These are phyloP conservation scores for Siderastrea radians DNA, from an alignment of 92 coral and sea anemone genomes.

Conservation along the genomic window DNA sequence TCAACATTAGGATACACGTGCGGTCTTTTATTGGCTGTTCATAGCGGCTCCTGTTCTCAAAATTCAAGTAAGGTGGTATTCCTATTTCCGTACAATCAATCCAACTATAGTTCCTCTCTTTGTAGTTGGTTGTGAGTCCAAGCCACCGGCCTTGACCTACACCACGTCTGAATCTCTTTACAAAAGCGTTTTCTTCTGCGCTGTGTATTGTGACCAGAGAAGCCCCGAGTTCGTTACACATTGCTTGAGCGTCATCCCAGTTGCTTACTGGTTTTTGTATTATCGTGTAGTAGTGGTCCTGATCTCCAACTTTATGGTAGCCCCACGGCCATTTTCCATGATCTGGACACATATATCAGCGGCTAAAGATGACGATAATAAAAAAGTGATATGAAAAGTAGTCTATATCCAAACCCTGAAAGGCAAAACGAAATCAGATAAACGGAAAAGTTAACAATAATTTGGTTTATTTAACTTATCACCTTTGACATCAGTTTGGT, in stretches of 20 bases:
- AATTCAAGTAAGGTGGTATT: neutral
- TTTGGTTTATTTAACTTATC: too few relatives aligned
- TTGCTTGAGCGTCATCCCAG: neutral
- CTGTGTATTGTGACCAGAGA: constrained; percentile 1
- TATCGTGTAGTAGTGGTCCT: neutral
- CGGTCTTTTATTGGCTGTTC: neutral
- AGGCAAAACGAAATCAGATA: too few relatives aligned
- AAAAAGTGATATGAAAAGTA: too few relatives aligned
- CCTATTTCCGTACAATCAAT: neutral
- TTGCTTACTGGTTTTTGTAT: neutral
- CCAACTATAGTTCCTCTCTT: neutral
- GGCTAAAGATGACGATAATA: neutral
- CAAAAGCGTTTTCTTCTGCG: neutral
- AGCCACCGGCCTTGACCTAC: constrained; percentile 8
- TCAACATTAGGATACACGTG: neutral
- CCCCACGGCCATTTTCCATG: constrained; percentile 8
- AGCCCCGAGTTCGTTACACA: constrained; percentile 3
- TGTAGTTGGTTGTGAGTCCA: constrained; percentile 7
- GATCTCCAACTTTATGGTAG: neutral
- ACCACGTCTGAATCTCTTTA: neutral
- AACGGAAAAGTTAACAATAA: too few relatives aligned
- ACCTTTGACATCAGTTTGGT: too few relatives aligned
- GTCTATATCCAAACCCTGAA: too few relatives aligned
- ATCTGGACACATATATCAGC: constrained; percentile 1
- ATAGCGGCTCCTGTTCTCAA: neutral